These are phyloP conservation scores for Anhinga rufa DNA, from an alignment of 2,113 vertebrate species.

Conservation along the genomic window DNA sequence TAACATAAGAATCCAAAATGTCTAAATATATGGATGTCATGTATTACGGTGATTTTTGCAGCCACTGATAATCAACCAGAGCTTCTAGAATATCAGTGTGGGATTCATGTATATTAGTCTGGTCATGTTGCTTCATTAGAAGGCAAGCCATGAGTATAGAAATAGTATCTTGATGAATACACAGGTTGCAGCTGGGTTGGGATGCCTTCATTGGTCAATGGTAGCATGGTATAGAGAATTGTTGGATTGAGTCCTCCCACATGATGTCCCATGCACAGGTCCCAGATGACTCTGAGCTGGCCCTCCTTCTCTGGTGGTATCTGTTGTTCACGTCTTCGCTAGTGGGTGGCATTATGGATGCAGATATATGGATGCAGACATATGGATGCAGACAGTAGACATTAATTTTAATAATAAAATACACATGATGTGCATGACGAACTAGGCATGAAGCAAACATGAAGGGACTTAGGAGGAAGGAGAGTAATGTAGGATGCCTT, in stretches of 20 bases:
- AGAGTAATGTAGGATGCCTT: not conserved
- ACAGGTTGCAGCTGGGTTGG: not conserved
- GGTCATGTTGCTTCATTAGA: not conserved
- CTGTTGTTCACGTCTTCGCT: not conserved
- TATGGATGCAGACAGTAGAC: not conserved
- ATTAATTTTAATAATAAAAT: not conserved
- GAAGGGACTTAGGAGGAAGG: not conserved
- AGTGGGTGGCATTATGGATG: not conserved
- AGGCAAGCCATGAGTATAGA: not conserved
- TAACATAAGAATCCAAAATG: not conserved
- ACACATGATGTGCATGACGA: not conserved
- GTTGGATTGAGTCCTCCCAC: not conserved
- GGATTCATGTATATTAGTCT: not conserved
- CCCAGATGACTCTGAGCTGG: too few relatives aligned
- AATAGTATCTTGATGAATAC: not conserved
- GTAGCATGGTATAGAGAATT: not conserved
- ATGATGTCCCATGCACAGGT: too few relatives aligned
- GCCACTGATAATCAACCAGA: not conserved
- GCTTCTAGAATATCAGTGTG: not conserved
- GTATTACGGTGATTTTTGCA: not conserved
- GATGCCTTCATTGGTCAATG: not conserved
- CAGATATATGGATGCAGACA: not conserved
- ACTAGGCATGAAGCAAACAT: not conserved
- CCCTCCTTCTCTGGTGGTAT: not conserved
- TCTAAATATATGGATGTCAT: not conserved